Evolutionary conservation across 2,888 invertebrate species (phyloP).

Genomic region (Drosophila paracracens): DNA sequence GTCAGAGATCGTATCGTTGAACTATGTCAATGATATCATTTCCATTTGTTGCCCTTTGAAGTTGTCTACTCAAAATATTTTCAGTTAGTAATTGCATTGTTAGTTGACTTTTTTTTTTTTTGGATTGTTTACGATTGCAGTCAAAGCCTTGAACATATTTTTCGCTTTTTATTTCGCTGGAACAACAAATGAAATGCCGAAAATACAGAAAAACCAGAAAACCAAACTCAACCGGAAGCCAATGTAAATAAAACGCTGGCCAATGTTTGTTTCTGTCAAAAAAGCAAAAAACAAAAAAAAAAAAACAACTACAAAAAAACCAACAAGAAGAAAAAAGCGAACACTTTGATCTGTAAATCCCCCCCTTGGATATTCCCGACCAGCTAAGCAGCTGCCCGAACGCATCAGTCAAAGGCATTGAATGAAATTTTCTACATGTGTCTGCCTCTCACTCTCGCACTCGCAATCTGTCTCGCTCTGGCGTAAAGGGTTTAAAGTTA

Average conservation of each 20-base stretch:
- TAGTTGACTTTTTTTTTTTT: constrained; percentile 45
- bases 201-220: constrained; percentile 43
- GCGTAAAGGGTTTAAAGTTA: constrained; percentile 74
- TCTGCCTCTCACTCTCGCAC: constrained; percentile 1
- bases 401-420: constrained; percentile 71
- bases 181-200: constrained; percentile 67
- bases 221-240: constrained; percentile 78
- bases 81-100: constrained; percentile 40
- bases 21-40: constrained; percentile 30
- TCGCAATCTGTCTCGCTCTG: background rate
- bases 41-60: constrained; percentile 43
- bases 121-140: constrained; percentile 58
- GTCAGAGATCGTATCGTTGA: constrained; percentile 28
- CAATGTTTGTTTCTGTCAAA: constrained; percentile 79
- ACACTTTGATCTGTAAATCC: constrained; percentile 69
- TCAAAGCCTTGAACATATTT: constrained; percentile 58
- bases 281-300: constrained; percentile 41
- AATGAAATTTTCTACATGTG: constrained; percentile 42
- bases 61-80: constrained; percentile 31
- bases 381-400: constrained; percentile 51
- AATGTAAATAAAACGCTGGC: constrained; percentile 77
- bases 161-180: constrained; percentile 72
- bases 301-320: constrained; percentile 36
- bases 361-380: constrained; percentile 23
- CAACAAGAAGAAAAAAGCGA: constrained; percentile 44